phyloP scores from a whole-genome alignment of 2,113 vertebrate genomes.

The Eleginops maclovinus region DNA sequence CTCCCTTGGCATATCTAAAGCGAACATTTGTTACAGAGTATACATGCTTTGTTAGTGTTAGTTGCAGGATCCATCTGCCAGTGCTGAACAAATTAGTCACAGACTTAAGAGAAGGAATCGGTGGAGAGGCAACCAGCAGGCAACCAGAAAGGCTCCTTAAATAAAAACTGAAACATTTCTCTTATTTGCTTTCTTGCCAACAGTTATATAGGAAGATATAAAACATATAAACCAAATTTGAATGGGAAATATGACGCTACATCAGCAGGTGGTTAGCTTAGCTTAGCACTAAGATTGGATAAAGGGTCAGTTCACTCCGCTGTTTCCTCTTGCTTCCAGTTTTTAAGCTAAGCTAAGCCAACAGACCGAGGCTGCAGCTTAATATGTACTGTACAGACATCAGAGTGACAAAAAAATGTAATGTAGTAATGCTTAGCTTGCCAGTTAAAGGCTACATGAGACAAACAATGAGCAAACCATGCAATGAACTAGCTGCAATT shows the following conservation, averaged over 20 bases:
- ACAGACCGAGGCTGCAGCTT: not conserved
- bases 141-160: constrained; percentile 34
- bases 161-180: constrained; percentile 17
- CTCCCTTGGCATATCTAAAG: constrained; percentile 70
- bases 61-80: constrained; percentile 74
- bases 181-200: not conserved
- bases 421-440: not conserved
- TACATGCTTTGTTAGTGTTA: constrained; percentile 69
- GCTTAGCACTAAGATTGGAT: not conserved
- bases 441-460: not conserved
- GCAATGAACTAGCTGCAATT: not conserved
- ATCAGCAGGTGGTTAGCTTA: not conserved
- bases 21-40: constrained; percentile 74
- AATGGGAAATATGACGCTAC: not conserved
- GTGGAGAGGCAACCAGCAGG: constrained; percentile 11
- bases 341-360: not conserved
- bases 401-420: too few relatives aligned
- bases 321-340: not conserved
- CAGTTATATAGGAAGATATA: not conserved
- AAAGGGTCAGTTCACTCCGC: not conserved
- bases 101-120: constrained; percentile 44
- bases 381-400: not conserved
- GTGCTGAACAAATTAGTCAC: constrained; percentile 50
- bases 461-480: not conserved
- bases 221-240: not conserved